These are phyloP conservation scores for Motacilla alba DNA, from an alignment of 2,113 vertebrate genomes.

Conservation along the genomic window DNA sequence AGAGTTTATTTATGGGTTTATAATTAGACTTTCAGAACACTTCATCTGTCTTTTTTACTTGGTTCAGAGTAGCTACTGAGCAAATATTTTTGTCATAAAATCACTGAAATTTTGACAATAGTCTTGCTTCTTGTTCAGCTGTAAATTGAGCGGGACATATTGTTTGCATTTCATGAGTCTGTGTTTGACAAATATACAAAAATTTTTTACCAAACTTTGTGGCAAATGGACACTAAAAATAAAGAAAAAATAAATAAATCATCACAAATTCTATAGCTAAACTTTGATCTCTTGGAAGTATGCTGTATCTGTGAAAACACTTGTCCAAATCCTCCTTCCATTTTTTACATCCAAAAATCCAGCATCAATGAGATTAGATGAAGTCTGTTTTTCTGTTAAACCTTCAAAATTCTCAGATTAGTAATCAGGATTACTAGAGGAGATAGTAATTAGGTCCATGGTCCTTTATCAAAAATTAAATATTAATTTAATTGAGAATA, in stretches of 20 bases:
- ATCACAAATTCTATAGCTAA: not conserved
- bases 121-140: not conserved
- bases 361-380: not conserved
- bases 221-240: not conserved
- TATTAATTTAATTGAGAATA: not conserved
- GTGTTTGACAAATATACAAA: not conserved
- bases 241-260: not conserved
- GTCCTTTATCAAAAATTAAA: not conserved
- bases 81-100: constrained; percentile 26
- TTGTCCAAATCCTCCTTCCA: not conserved
- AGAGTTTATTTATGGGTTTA: not conserved
- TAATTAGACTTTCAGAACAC: not conserved
- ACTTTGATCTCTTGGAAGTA: not conserved
- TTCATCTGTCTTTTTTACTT: not conserved
- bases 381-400: not conserved
- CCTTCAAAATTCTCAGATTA: not conserved
- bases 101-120: not conserved
- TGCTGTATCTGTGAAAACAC: not conserved
- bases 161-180: not conserved
- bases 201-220: not conserved
- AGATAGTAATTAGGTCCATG: not conserved
- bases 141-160: not conserved
- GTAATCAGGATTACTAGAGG: not conserved
- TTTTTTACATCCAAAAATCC: not conserved
- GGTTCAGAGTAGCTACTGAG: not conserved